Evolutionary conservation across 2,113 vertebrate genomes (phyloP).

Genomic region (Podarcis cretensis): DNA sequence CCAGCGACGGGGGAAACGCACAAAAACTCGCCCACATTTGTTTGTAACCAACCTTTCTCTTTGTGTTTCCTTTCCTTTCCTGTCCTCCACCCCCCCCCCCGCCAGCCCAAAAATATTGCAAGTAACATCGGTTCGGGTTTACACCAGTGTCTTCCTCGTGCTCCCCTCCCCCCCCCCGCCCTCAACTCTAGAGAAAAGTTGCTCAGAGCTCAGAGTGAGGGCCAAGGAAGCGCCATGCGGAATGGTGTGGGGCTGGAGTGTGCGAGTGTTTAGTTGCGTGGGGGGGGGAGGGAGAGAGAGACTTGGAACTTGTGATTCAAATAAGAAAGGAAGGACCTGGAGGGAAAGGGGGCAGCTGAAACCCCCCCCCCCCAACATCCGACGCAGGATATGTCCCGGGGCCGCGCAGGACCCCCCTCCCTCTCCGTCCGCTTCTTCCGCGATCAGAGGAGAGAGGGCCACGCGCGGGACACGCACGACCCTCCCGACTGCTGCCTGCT

Average conservation of each 20-base stretch:
- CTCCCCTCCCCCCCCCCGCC: background rate
- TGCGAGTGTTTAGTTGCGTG: background rate
- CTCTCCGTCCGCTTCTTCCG: conserved; percentile 2
- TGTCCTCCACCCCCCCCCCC: background rate
- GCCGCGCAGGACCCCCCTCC: conserved; percentile 27
- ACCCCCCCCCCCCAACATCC: conserved; percentile 41
- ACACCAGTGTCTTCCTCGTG: conserved; percentile 60
- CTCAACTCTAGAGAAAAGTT: conserved; percentile 71
- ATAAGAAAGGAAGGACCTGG: conserved; percentile 46
- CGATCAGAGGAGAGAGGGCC: conserved; percentile 10
- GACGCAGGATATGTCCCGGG: conserved; percentile 48
- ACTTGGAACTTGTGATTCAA: conserved; percentile 24
- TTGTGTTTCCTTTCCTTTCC: conserved; percentile 49
- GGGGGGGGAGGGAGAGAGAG: background rate
- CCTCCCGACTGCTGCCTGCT: background rate
- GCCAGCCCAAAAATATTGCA: conserved; percentile 32
- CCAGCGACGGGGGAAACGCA: conserved; percentile 40
- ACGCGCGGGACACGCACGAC: conserved; percentile 13
- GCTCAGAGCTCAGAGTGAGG: conserved; percentile 65
- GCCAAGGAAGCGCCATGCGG: conserved; percentile 42
- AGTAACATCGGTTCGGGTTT: conserved; percentile 57
- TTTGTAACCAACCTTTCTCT: conserved; percentile 72
- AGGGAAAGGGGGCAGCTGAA: conserved; percentile 28
- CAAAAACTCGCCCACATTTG: conserved; percentile 63
- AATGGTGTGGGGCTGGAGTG: conserved; percentile 12